Evolutionary conservation across 2,113 vertebrate species (phyloP).

Genomic region (Cacatua alba): DNA sequence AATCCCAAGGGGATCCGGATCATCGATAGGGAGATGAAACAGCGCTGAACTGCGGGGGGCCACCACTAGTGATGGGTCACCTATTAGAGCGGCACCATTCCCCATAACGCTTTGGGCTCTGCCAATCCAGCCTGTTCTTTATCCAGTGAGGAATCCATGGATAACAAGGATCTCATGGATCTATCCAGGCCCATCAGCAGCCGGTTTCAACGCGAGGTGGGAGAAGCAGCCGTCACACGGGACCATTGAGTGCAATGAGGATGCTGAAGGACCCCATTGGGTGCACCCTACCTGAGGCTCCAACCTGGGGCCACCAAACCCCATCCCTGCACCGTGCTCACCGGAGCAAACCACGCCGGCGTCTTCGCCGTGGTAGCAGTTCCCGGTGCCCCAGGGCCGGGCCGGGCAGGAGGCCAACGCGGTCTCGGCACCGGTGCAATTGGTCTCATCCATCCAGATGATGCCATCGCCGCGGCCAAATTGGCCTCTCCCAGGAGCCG

Average conservation of each 20-base stretch:
- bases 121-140: background rate
- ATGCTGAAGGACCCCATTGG: background rate
- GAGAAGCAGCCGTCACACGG: background rate
- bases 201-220: too few relatives aligned
- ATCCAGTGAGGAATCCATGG: background rate
- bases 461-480: background rate
- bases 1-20: background rate
- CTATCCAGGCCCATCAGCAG: background rate
- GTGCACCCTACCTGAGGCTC: too few relatives aligned
- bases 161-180: background rate
- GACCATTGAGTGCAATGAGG: background rate
- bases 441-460: background rate
- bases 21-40: background rate
- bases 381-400: background rate
- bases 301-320: background rate
- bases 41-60: too few relatives aligned
- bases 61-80: background rate
- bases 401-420: background rate
- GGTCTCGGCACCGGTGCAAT: constrained; percentile 18
- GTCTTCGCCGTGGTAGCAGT: constrained; percentile 44
- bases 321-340: accelerated
- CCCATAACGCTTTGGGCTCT: background rate
- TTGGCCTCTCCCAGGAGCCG: accelerated
- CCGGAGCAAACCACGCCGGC: constrained; percentile 12
- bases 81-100: background rate